Evolutionary conservation across 2,113 vertebrate species (phyloP).

Genomic region (Tachysurus fulvidraco): DNA sequence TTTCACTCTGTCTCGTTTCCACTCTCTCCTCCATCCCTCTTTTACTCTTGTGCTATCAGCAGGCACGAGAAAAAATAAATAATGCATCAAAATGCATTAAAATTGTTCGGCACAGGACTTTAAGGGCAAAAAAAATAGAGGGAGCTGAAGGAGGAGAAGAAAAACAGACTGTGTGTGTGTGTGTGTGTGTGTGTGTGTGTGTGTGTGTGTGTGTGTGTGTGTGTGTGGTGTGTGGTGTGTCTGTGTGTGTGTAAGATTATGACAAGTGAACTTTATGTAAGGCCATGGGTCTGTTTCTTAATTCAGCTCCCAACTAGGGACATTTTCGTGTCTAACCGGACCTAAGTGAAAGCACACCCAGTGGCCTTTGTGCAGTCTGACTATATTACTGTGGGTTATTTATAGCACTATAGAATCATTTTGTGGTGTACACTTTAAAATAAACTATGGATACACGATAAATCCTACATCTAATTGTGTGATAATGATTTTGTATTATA

Average conservation of each 20-base stretch:
- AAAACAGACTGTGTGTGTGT: not conserved
- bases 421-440: too few species aligned
- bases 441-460: too few species aligned
- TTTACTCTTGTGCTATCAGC: conserved; percentile 68
- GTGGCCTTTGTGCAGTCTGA: conserved; percentile 26
- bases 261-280: conserved; percentile 62
- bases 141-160: conserved; percentile 20
- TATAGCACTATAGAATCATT: not conserved
- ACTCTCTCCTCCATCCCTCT: conserved; percentile 45
- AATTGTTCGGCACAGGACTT: conserved; percentile 73
- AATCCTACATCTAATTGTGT: too few species aligned
- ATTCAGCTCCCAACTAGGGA: conserved; percentile 5
- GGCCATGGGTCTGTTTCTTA: conserved; percentile 4
- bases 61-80: conserved; percentile 71
- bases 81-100: conserved; percentile 76
- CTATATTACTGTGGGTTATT: not conserved
- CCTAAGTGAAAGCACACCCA: conserved; percentile 13
- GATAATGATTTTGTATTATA: too few species aligned
- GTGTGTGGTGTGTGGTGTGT: too few species aligned
- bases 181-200: conserved; percentile 8
- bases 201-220: conserved; percentile 3
- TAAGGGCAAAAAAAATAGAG: conserved; percentile 66
- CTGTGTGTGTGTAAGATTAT: conserved; percentile 22
- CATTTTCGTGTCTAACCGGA: conserved; percentile 17
- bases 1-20: conserved; percentile 30